Conservation (phyloP, 2,888 invertebrate genomes). For the Tetropium fuscum region DNA sequence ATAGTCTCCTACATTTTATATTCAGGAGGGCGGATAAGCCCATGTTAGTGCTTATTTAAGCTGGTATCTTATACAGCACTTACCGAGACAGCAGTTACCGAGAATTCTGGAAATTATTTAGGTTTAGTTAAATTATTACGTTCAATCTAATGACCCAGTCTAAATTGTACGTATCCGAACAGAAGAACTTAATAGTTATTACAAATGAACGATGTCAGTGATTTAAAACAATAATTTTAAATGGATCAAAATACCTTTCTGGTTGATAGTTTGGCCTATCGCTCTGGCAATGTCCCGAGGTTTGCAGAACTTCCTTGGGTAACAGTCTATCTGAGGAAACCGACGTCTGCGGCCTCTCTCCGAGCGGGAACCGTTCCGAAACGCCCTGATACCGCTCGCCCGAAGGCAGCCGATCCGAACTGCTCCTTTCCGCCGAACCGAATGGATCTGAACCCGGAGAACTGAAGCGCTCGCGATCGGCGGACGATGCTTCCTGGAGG, state of each 20-base stretch:
- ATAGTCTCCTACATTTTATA: too few species aligned
- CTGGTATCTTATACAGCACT: too few species aligned
- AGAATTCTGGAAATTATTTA: too few species aligned
- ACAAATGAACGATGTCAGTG: too few species aligned
- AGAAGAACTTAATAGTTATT: too few species aligned
- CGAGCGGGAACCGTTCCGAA: constrained; percentile 63
- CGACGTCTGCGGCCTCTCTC: constrained; percentile 67
- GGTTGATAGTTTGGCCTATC: constrained; percentile 43
- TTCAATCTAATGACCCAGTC: too few species aligned
- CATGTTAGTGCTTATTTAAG: too few species aligned
- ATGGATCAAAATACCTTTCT: constrained; percentile 43
- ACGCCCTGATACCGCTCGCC: constrained; percentile 62
- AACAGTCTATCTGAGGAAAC: constrained; percentile 61
- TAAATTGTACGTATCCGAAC: too few species aligned
- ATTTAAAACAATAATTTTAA: too few species aligned
- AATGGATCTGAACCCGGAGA: constrained; percentile 10
- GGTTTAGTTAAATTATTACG: too few species aligned
- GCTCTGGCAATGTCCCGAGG: constrained; percentile 46
- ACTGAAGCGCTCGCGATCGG: constrained; percentile 30
- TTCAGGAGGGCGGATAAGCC: too few species aligned
- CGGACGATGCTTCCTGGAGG: constrained; percentile 35
- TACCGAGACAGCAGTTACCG: too few species aligned
- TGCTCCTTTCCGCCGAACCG: constrained; percentile 54
- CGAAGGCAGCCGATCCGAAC: constrained; percentile 61
- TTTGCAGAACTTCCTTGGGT: constrained; percentile 44